Evolutionary conservation across 2,113 vertebrate species (phyloP), one percentile per base, ranked within the genome.

Genomic region (Sisor rabdophorus): DNA sequence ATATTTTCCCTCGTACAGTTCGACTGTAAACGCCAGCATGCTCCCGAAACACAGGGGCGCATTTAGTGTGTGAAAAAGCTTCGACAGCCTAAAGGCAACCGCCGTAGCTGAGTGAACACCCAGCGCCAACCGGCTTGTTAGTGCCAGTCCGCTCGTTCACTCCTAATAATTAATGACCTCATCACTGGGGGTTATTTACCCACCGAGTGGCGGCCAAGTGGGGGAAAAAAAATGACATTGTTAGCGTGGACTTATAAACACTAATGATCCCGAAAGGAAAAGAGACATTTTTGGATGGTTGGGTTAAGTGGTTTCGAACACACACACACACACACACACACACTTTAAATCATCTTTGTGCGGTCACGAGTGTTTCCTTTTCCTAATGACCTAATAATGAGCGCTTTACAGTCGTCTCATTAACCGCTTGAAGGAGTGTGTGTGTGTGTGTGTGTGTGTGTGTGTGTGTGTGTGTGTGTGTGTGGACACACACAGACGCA

Each of bases 311-410:
- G 68, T 55, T 72, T 52, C 4, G 17, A 12, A 52, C 47, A 19
- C 44, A 28, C 44, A 17, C 64, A 58, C 55, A 58, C 55, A 58
- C 55, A 16, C n/a, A 24, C 63, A 47, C 63, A 9, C 40, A 47
- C 61, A 44, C 36, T 79, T 67, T 83, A 87, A 73, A 89, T 83
- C 70, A 82, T 85, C 82, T 87, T 88, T 88, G 85, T 84, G 85
- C 87, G 84, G 74, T 44, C 52, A 1, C 11, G 24, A 76, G 63
- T 83, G 87, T 90, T 91, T 90, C 87, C 87, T 56, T 73, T 89
- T 84, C 80, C 82, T 88, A 88, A 91, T 88, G 87, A 84, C 81
- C 83, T 87, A 89, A 92, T 91, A 87, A 90, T 89, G 89, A 88
- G 83, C 87, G 86, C 76, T 78, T 86, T 86, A 84, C 86, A 84